phyloP scores from a whole-genome alignment of 2,888 invertebrate species.

The Colostygia pectinataria region DNA sequence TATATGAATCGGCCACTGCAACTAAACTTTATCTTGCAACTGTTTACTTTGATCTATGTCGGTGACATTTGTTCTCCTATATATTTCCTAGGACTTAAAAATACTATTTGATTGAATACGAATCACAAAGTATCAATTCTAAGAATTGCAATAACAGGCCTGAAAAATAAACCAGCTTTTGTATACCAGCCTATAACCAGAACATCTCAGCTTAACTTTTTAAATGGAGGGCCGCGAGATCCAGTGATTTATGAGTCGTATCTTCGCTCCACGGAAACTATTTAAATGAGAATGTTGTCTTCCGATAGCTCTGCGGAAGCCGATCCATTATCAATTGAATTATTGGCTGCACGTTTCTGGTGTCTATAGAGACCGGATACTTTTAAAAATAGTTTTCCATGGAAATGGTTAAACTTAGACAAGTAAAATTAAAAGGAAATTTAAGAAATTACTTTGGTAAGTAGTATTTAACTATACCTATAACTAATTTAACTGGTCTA shows the following conservation, averaged over 20 bases:
- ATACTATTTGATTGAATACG: too few species aligned
- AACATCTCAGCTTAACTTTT: slow-evolving; percentile 61
- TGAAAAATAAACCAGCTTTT: slow-evolving; percentile 7
- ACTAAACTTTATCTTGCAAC: too few species aligned
- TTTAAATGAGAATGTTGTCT: slow-evolving; percentile 74
- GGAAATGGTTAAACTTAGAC: not conserved
- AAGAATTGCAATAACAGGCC: too few species aligned
- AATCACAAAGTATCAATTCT: too few species aligned
- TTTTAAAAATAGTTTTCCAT: slow-evolving; percentile 5
- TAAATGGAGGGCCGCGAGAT: slow-evolving; percentile 51
- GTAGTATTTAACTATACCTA: too few species aligned
- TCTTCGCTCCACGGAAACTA: slow-evolving; percentile 57
- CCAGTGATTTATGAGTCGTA: slow-evolving; percentile 51
- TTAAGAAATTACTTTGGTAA: too few species aligned
- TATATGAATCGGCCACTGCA: too few species aligned
- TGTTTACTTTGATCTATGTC: too few species aligned
- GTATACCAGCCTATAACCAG: slow-evolving; percentile 15
- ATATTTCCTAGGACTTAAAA: too few species aligned
- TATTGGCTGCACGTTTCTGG: slow-evolving; percentile 38
- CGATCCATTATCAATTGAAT: slow-evolving; percentile 56
- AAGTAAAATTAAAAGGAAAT: too few species aligned
- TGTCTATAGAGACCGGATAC: slow-evolving; percentile 9
- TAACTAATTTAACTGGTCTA: too few species aligned
- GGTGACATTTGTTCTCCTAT: too few species aligned
- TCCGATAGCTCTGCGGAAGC: slow-evolving; percentile 46